Conservation (phyloP, 2,888 invertebrate species). For the Brenthis hecate region DNA sequence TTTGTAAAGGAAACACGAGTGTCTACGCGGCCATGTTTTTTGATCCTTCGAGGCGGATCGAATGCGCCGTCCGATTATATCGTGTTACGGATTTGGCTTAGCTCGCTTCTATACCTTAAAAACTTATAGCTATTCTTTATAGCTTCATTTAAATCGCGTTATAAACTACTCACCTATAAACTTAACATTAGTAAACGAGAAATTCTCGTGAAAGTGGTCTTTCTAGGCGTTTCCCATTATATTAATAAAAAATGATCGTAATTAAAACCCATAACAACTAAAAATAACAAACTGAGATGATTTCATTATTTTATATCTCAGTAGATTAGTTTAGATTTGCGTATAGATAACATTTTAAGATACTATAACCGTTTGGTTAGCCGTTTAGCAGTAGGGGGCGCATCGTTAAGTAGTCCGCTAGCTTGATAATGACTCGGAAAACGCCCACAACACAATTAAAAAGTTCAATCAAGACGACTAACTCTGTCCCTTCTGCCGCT, state of each 20-base stretch:
- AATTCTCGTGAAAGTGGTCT: conserved; percentile 19
- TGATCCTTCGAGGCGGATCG: conserved; percentile 56
- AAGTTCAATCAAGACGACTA: conserved; percentile 45
- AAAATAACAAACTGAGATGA: conserved; percentile 2
- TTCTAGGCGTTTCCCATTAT: conserved; percentile 6
- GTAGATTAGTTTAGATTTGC: conserved; percentile 26
- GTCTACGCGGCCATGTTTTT: conserved; percentile 50
- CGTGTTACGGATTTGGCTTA: conserved; percentile 51
- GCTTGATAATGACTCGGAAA: conserved; percentile 57
- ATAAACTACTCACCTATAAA: background rate
- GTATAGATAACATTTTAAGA: conserved; percentile 21
- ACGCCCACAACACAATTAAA: conserved; percentile 62
- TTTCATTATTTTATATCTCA: conserved; percentile 15
- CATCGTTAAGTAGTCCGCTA: conserved; percentile 51
- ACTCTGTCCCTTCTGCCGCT: conserved; percentile 24
- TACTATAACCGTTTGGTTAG: conserved; percentile 37
- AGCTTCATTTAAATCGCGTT: background rate
- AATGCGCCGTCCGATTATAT: conserved; percentile 53
- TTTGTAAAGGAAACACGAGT: conserved; percentile 53
- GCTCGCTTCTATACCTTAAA: conserved; percentile 7
- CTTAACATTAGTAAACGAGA: conserved; percentile 19
- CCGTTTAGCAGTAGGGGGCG: conserved; percentile 53
- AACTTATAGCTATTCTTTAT: conserved; percentile 1
- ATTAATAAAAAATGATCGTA: conserved; percentile 18
- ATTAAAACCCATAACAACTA: conserved; percentile 14